Evolutionary conservation across 2,113 vertebrate genomes (phyloP).

Genomic region (human): DNA sequence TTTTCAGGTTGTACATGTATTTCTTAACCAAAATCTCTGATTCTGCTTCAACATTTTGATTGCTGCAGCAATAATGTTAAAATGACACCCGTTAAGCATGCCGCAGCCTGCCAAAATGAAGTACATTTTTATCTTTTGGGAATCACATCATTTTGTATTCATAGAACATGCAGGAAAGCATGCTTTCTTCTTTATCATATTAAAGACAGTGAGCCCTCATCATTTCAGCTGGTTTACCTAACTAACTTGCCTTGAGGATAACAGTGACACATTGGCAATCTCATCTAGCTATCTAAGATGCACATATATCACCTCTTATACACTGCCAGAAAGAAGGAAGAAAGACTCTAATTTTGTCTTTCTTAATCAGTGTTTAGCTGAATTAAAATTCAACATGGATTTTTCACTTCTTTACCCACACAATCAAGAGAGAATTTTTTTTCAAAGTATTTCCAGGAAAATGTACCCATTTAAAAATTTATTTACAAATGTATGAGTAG

Average conservation of each 20-base stretch:
- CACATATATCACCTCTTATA: background rate
- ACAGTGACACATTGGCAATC: background rate
- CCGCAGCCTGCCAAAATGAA: conserved; percentile 31
- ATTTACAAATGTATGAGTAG: background rate
- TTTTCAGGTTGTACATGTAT: background rate
- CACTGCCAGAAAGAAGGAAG: background rate
- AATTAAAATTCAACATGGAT: conserved; percentile 27
- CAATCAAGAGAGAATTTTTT: background rate
- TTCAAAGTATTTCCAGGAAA: conserved; percentile 46
- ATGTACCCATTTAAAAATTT: background rate
- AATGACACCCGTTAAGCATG: conserved; percentile 2
- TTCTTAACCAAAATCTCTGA: conserved; percentile 30
- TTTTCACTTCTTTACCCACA: background rate
- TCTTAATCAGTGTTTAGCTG: conserved; percentile 12
- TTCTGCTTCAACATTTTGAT: background rate
- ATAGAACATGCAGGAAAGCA: conserved; percentile 46
- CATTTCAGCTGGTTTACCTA: conserved; percentile 21
- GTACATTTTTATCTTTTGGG: conserved; percentile 60
- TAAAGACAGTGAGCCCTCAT: background rate
- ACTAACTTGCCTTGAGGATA: conserved; percentile 17
- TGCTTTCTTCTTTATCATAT: background rate
- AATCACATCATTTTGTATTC: conserved; percentile 51
- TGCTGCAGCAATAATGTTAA: background rate
- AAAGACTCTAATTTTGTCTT: conserved; percentile 20
- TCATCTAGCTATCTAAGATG: background rate